Percentiles rank a stretch among this genome's conserved stretches.
phyloP scores from a whole-genome alignment of 2,888 invertebrate genomes.

The Bombyx huttoni region DNA sequence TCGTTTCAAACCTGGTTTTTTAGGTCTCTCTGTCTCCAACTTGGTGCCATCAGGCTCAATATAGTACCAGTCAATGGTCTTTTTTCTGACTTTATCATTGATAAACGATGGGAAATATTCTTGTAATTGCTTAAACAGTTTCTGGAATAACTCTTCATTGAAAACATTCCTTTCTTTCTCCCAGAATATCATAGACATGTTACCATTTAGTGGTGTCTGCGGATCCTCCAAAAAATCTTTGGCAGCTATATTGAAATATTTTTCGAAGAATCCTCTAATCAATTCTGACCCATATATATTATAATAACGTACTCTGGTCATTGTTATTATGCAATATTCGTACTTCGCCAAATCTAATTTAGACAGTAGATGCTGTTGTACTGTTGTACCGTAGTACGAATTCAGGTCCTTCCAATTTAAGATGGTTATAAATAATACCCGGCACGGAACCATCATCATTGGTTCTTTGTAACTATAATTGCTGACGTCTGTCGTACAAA shows the following conservation, averaged over 20 bases:
- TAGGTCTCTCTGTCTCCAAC: constrained; percentile 2
- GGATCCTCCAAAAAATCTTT: constrained; percentile 11
- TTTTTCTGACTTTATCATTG: constrained; percentile 11
- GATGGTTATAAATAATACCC: constrained; percentile 21
- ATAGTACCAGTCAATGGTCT: constrained; percentile 27
- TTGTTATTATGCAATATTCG: constrained; percentile 30
- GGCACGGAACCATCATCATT: constrained; percentile 11
- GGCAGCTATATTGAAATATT: constrained; percentile 23
- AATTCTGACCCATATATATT: constrained; percentile 23
- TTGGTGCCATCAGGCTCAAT: constrained; percentile 13
- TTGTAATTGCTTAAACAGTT: constrained; percentile 23
- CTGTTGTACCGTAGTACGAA: background rate
- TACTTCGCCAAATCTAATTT: constrained; percentile 17
- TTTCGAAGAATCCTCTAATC: constrained; percentile 28
- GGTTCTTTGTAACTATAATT: background rate
- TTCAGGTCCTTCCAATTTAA: constrained; percentile 19
- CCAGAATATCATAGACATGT: constrained; percentile 37
- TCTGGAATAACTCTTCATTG: constrained; percentile 35
- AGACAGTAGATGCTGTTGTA: constrained; percentile 13
- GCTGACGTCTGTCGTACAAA: constrained; percentile 4
- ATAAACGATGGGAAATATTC: constrained; percentile 26
- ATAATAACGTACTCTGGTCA: constrained; percentile 10
- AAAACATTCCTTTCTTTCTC: constrained; percentile 30
- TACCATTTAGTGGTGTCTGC: constrained; percentile 17
- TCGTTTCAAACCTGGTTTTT: constrained; percentile 19